Evolutionary conservation across 2,797 vertebrate genomes (phyloP), one percentile per base, ranked within the genome.

Genomic region (Intellagama lesueurii): DNA sequence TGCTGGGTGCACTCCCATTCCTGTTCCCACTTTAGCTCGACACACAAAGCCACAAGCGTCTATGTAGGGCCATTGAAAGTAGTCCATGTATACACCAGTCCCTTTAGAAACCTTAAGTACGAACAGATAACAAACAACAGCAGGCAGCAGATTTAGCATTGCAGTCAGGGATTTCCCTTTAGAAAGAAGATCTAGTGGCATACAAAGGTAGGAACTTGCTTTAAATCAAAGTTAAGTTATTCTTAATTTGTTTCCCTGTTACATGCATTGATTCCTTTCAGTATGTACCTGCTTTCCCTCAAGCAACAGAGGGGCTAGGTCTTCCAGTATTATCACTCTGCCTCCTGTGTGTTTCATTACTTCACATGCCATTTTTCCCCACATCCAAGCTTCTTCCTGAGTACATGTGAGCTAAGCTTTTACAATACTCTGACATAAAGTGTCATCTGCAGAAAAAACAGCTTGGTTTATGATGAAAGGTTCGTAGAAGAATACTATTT

Each of bases 351-450:
- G 12, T 56, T 56, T 81, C 77, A 81, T 19, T 35, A 49, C 30
- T 24, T 49, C 35, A 72, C 44, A 12, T 40, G 2, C 52, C 52
- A 56, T n/a, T 82, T 81, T 69, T 78, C 81, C 76, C 60, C 24
- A 40, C 24, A 17, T 86, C 73, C 56, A 85, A 72, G 12, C n/a
- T n/a, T 81, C 60, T 81, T 60, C 68, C 12, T 85, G 52, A 90
- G n/a, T 72, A 76, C 69, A 87, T 89, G 22, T 87, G 87, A 87
- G 49, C 88, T 73, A 85, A 92, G 83, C 87, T 89, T 82, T 91
- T 83, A 84, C 16, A 64, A 69, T 19, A 2, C 89, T 89, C 87
- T 90, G 86, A 90, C 26, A 69, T 90, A 52, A 92, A 93, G 81
- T 88, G 44, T 75, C 91, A 89, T 81, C 14, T 7, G 28, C 22